Percentiles rank a stretch among this genome's conserved stretches.
Conservation (phyloP, 2,888 invertebrate species). For the Noctua janthina region DNA sequence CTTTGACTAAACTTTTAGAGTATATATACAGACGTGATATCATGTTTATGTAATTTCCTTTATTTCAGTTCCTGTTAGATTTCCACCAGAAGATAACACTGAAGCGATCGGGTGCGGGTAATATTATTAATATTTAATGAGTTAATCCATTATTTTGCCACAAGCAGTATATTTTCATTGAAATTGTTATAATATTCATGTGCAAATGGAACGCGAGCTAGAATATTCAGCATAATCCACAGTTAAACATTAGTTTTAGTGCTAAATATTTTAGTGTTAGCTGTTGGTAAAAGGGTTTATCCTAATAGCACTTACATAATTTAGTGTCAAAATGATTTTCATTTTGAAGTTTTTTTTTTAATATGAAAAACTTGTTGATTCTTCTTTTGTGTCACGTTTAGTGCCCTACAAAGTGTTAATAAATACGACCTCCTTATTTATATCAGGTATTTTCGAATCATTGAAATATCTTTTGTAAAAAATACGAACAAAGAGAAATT, state of each 20-base stretch:
- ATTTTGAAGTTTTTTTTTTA: not conserved
- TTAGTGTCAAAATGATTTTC: not conserved
- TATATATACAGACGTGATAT: not conserved
- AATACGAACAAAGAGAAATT: not conserved
- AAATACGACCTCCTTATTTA: not conserved
- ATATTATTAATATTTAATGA: conserved; percentile 42
- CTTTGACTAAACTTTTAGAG: not conserved
- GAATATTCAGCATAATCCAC: conserved; percentile 40
- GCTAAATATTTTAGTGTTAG: conserved; percentile 11
- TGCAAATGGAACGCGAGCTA: conserved; percentile 36
- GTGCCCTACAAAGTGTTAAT: not conserved
- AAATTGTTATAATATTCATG: conserved; percentile 42
- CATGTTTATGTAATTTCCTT: not conserved
- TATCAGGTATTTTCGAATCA: not conserved
- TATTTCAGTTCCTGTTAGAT: not conserved
- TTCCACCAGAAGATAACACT: conserved; percentile 1
- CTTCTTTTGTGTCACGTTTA: not conserved
- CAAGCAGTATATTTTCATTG: conserved; percentile 35
- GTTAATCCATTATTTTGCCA: conserved; percentile 52
- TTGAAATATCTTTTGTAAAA: not conserved
- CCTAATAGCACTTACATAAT: not conserved
- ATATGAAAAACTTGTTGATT: not conserved
- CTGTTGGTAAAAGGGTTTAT: not conserved
- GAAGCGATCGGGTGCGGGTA: conserved; percentile 4
- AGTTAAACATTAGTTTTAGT: conserved; percentile 13